Evolutionary conservation across 2,113 vertebrate genomes (phyloP).

Genomic region (Sciurus niger): DNA sequence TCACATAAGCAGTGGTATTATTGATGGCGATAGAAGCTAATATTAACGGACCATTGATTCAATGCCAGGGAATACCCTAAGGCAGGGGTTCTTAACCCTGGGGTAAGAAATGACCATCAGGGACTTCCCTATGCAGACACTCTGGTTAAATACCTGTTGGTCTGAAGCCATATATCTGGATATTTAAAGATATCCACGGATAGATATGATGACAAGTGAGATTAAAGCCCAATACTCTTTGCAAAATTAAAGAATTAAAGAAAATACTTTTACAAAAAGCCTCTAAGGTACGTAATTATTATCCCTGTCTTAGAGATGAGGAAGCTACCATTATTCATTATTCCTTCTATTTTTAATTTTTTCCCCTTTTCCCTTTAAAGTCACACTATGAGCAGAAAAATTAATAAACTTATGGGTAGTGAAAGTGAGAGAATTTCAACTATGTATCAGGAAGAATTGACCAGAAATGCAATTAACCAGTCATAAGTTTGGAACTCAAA

Average conservation of each 20-base stretch:
- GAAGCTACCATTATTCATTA: background rate
- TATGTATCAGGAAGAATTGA: no score
- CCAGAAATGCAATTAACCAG: no score
- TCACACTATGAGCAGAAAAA: no score
- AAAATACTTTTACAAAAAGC: background rate
- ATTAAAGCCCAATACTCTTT: no score
- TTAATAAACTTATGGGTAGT: no score
- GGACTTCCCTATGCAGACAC: background rate
- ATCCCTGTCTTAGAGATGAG: background rate
- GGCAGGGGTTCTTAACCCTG: background rate
- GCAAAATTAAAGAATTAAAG: background rate
- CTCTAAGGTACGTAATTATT: background rate
- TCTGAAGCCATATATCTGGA: background rate
- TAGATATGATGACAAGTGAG: background rate
- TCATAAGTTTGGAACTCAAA: no score
- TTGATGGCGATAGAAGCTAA: background rate
- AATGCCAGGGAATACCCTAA: background rate
- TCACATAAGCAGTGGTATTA: background rate
- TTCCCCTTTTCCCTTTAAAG: no score
- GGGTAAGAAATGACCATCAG: background rate
- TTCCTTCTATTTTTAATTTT: no score
- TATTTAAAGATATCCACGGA: background rate
- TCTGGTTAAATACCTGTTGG: background rate
- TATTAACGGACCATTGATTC: background rate
- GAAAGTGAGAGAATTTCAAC: no score